Conservation (phyloP, 2,888 invertebrate species). For the Antitype chi region DNA sequence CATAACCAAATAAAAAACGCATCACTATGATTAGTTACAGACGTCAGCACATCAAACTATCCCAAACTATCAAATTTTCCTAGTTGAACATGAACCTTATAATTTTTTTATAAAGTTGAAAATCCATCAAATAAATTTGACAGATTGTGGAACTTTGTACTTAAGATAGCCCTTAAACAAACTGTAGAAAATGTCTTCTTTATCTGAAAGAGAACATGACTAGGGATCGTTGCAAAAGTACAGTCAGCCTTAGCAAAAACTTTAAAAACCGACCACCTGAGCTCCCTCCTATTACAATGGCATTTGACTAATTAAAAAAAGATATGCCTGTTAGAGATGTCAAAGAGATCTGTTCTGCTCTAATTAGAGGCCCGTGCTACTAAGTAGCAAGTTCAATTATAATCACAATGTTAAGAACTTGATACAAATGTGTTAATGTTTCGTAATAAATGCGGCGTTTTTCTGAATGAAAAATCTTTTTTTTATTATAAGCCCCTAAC, state of each 20-base stretch:
- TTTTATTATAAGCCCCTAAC: background rate
- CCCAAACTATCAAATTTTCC: too few relatives aligned
- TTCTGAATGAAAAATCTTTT: background rate
- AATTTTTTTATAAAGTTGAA: too few relatives aligned
- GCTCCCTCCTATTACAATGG: conserved; percentile 32
- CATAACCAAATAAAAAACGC: too few relatives aligned
- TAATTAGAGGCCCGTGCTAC: conserved; percentile 51
- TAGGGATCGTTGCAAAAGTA: background rate
- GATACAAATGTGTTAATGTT: conserved; percentile 31
- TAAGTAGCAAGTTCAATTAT: conserved; percentile 48
- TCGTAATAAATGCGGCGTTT: conserved; percentile 3
- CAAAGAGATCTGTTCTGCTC: conserved; percentile 64
- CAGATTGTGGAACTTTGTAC: background rate
- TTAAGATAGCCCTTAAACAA: background rate
- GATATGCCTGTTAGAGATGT: conserved; percentile 56
- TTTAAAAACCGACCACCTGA: conserved; percentile 18
- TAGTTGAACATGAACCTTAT: too few relatives aligned
- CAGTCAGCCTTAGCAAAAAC: background rate
- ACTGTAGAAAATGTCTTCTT: too few relatives aligned
- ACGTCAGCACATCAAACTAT: too few relatives aligned
- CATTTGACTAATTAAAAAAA: conserved; percentile 62
- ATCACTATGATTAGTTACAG: too few relatives aligned
- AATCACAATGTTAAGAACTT: conserved; percentile 41
- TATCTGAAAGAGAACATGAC: background rate
- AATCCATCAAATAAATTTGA: too few relatives aligned